phyloP scores from a whole-genome alignment of 2,888 invertebrate genomes.

The Trimorus sp. region DNA sequence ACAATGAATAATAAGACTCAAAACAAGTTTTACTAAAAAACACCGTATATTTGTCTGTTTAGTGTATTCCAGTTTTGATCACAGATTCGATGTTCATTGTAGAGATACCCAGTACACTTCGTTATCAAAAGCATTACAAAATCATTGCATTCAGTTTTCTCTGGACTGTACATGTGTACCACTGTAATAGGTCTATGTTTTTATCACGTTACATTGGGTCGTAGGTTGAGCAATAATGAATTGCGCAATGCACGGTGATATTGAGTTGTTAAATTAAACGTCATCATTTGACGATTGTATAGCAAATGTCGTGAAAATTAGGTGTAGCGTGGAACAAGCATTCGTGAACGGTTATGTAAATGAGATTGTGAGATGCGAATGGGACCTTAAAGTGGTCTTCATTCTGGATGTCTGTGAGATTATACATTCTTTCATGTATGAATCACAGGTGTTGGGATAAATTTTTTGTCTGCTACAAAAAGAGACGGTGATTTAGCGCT shows the following conservation, averaged over 20 bases:
- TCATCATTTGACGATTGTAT: constrained; percentile 73
- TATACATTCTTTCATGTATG: constrained; percentile 30
- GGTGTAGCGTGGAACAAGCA: neutral
- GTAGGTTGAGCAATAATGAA: constrained; percentile 7
- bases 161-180: too few species aligned
- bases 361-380: neutral
- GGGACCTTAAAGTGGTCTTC: neutral
- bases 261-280: constrained; percentile 17
- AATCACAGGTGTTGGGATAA: constrained; percentile 29
- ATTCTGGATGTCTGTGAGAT: constrained; percentile 13
- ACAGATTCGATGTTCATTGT: too few species aligned
- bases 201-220: neutral
- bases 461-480: constrained; percentile 33
- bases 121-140: too few species aligned
- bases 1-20: too few species aligned
- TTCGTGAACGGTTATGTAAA: constrained; percentile 7
- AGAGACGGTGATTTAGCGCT: neutral
- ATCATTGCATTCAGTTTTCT: too few species aligned
- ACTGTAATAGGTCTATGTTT: constrained; percentile 2
- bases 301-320: neutral
- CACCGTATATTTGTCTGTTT: too few species aligned
- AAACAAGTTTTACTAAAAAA: too few species aligned
- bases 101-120: too few species aligned
- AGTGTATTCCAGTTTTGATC: too few species aligned
- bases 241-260: constrained; percentile 12